Evolutionary conservation across 2,888 invertebrate genomes (phyloP).

Genomic region (Thymelicus sylvestris): DNA sequence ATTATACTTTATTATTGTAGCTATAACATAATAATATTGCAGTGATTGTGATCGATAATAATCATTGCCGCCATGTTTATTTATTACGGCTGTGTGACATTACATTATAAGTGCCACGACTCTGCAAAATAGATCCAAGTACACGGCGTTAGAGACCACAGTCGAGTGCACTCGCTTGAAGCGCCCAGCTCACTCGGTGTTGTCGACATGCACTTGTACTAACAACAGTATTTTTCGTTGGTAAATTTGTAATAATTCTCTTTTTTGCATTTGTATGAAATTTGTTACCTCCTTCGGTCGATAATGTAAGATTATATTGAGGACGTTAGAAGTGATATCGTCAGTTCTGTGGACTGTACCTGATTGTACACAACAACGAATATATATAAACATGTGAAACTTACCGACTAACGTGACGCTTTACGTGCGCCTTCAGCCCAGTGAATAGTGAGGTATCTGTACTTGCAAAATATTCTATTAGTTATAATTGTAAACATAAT

Average conservation of each 20-base stretch:
- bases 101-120: conserved; percentile 1
- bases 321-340: not conserved
- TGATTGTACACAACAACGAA: conserved; percentile 63
- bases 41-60: not conserved
- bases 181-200: not conserved
- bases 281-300: not conserved
- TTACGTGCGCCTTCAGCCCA: conserved; percentile 41
- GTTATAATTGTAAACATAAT: conserved; percentile 52
- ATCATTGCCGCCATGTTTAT: conserved; percentile 11
- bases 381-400: conserved; percentile 63
- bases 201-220: conserved; percentile 9
- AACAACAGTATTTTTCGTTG: conserved; percentile 2
- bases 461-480: conserved; percentile 78
- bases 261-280: conserved; percentile 4
- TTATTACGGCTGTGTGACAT: conserved; percentile 21
- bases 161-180: conserved; percentile 3
- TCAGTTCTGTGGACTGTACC: conserved; percentile 13
- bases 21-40: not conserved
- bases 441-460: conserved; percentile 38
- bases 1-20: conserved; percentile 2
- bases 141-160: not conserved
- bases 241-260: not conserved
- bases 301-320: not conserved
- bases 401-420: conserved; percentile 50
- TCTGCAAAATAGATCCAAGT: not conserved